phyloP scores from a whole-genome alignment of 1,140 invertebrate species.

The Formica exsecta region DNA sequence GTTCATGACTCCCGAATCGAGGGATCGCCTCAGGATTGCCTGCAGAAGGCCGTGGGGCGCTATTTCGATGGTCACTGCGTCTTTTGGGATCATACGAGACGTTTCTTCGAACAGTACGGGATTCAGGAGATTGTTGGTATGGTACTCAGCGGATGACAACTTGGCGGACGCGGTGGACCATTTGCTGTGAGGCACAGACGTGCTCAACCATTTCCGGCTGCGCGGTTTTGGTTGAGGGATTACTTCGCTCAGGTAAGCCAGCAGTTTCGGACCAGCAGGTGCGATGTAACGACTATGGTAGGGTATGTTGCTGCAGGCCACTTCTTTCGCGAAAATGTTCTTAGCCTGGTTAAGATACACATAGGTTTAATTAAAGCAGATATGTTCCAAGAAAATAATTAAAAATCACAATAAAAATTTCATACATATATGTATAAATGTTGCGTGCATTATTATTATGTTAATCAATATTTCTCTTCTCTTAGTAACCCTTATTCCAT shows the following conservation, averaged over 20 bases:
- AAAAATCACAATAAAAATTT: neutral
- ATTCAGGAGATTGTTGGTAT: slow-evolving; percentile 95
- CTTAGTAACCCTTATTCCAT: no score
- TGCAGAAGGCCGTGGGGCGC: slow-evolving; percentile 93
- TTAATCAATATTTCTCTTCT: neutral
- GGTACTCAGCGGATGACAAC: slow-evolving; percentile 95
- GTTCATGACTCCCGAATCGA: slow-evolving; percentile 88
- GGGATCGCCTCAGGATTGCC: slow-evolving; percentile 89
- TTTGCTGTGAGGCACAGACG: slow-evolving; percentile 92
- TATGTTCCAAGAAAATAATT: neutral
- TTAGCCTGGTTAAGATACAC: slow-evolving; percentile 87
- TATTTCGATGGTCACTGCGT: slow-evolving; percentile 94
- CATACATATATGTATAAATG: neutral
- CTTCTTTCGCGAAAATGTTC: slow-evolving; percentile 92
- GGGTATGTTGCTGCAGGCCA: slow-evolving; percentile 90
- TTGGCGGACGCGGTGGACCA: slow-evolving; percentile 91
- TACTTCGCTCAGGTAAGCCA: slow-evolving; percentile 91
- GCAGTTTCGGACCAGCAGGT: slow-evolving; percentile 89
- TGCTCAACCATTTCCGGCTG: slow-evolving; percentile 94
- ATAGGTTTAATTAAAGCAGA: neutral
- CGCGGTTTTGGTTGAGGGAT: slow-evolving; percentile 90
- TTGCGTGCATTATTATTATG: neutral
- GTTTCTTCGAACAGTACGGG: slow-evolving; percentile 96
- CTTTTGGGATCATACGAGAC: slow-evolving; percentile 90
- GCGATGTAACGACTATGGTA: slow-evolving; percentile 91